Base-by-base conservation (phyloP, 2,797 vertebrate species). In the Gymnothorax reevesii region DNA sequence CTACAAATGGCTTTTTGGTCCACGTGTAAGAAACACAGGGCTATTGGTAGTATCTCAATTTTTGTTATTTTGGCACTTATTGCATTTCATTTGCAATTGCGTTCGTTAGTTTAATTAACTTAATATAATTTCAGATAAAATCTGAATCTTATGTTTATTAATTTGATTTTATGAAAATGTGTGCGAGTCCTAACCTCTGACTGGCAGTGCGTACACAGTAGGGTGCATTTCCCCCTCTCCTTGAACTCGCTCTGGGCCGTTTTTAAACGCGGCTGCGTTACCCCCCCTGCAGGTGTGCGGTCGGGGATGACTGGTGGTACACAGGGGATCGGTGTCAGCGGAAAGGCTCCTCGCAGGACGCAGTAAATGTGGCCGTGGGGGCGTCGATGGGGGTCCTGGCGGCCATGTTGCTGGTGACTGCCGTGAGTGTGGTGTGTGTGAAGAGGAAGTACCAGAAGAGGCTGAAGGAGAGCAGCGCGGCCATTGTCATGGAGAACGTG, bases 221-320 rank as follows among this genome's bases (percentile, higher is more conserved):
- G 20, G 60, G 60, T 62, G 13, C 60, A 62, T 62, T 17, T 13
- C n/a, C n/a, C n/a, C n/a, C n/a, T n/a, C 33, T 42, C 33, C 33
- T 13, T 66, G 64, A n/a, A 22, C 22, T 73, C 13, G 71, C 27
- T 33, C 25, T 0, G 25, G 1, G 22, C 10, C 4, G 66, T 22
- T 62, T 62, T 62, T 62, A 5, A 27, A 73, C 13, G 25, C 0
- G 0, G 27, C 33, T 27, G 71, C 33, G 27, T 73, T 17, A 8
- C 57, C 57, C 57, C 33, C 33, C 83, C 17, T 87, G 55, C 80
- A 97, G 96, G 87, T 97, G 96, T 88, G 91, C 90, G 8, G 91
- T 92, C 2, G 93, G 94, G 42, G 84, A 90, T 0, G 73, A 87
- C 89, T 96, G 95, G 96, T 97, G 95, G 95, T 96, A 95, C 88